Evolutionary conservation across 2,797 vertebrate species (phyloP), one percentile per base, ranked within the genome.

Genomic region (Urophycis tenuis): DNA sequence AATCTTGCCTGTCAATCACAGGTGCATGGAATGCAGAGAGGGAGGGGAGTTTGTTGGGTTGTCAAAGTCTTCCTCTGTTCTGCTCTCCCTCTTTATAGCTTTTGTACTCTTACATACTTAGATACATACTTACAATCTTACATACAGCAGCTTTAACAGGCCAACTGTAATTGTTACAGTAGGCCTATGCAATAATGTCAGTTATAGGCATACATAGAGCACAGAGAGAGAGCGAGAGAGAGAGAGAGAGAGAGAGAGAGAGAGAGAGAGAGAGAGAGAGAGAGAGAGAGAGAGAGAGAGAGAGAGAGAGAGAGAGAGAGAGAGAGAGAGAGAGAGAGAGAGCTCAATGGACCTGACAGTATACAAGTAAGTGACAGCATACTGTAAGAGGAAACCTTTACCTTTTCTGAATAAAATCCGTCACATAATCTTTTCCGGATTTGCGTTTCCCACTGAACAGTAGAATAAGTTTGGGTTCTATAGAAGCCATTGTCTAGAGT

Each of bases 381-480:
- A 39, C 53, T 60, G 17, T 19, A 60, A 70, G 3, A 31, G 29
- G 31, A 71, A 71, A 71, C 25, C 10, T 67, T 88, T 79, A 94
- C 93, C 93, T 88, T 8, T 84, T 45, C 5, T 83, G 86, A 60
- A 94, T 87, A 71, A 85, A 25, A 74, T 93, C 88, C 15, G 93
- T 91, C 39, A 94, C 86, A 41, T 91, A 91, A 73, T 94, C 93
- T 74, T 94, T 94, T 0, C 93, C 93, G 3, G 93, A 93, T 78
- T 94, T 94, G 25, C 93, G 84, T 79, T 94, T 94, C 41, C 93
- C 93, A 30, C 93, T 93, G 81, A 94, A 93, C 32, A 94, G 76
- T 64, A 94, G 83, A 35, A 94, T 75, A 14, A 91, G 78, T 60
- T 60, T 49, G 0, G 93, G 91, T 31, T 82, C 71, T 25, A 45